Evolutionary conservation across 2,888 invertebrate species (phyloP).

Genomic region (Ochropleura leucogaster): DNA sequence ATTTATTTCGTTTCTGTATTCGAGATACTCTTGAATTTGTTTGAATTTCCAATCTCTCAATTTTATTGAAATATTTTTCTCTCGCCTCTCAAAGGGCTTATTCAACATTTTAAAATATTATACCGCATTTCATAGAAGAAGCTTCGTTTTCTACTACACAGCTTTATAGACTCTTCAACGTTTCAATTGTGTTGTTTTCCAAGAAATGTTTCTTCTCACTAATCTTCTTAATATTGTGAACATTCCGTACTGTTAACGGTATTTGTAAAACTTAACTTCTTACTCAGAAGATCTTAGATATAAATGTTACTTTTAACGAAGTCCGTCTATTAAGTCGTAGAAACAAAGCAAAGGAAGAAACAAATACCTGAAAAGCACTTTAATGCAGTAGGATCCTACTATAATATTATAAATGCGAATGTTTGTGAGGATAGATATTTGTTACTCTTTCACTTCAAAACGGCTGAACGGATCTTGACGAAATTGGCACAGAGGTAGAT

Average conservation of each 20-base stretch:
- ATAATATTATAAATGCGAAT: background rate
- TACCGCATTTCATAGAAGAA: slow-evolving; percentile 45
- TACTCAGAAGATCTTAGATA: background rate
- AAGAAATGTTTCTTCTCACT: slow-evolving; percentile 38
- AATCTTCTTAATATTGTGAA: slow-evolving; percentile 43
- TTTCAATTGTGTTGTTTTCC: slow-evolving; percentile 47
- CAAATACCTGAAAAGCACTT: background rate
- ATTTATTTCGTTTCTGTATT: slow-evolving; percentile 46
- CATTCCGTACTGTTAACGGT: slow-evolving; percentile 21
- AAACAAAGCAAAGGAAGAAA: background rate
- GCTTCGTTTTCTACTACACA: slow-evolving; percentile 13
- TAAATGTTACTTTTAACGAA: background rate
- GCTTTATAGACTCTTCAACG: slow-evolving; percentile 22
- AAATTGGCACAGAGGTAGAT: no score
- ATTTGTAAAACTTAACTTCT: slow-evolving; percentile 13
- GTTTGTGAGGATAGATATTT: no score
- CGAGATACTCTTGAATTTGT: slow-evolving; percentile 33
- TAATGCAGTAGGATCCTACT: background rate
- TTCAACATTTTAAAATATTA: slow-evolving; percentile 57
- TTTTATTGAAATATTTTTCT: slow-evolving; percentile 58
- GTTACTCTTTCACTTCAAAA: no score
- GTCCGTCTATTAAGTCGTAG: background rate
- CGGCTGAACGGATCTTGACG: no score
- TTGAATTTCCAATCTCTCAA: slow-evolving; percentile 57
- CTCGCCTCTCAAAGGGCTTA: slow-evolving; percentile 47